Conservation (phyloP, 1,140 invertebrate species). For the Saccostrea glomerata region DNA sequence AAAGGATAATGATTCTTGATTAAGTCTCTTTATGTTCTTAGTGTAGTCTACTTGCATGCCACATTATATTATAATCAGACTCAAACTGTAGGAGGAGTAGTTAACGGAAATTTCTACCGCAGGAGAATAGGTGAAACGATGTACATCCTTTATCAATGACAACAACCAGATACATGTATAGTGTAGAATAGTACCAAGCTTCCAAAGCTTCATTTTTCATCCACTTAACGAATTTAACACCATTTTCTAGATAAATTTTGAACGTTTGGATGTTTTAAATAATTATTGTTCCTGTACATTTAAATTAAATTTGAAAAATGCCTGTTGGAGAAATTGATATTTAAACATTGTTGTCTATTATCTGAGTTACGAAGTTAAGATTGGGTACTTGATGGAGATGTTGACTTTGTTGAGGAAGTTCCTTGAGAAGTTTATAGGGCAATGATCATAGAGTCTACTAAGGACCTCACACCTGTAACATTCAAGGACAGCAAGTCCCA, state of each 20-base stretch:
- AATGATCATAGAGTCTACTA: not conserved
- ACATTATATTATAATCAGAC: too few relatives aligned
- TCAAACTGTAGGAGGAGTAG: too few relatives aligned
- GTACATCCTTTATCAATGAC: too few relatives aligned
- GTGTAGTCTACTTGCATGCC: too few relatives aligned
- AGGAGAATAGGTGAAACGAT: constrained; percentile 40
- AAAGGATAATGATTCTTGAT: too few relatives aligned
- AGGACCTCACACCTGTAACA: not conserved
- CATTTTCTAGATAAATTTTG: too few relatives aligned
- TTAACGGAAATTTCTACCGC: too few relatives aligned
- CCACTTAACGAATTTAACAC: too few relatives aligned
- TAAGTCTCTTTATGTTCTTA: too few relatives aligned
- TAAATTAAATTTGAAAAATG: not conserved
- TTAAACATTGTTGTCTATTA: constrained; percentile 43
- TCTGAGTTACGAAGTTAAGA: constrained; percentile 39
- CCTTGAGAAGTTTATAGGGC: constrained; percentile 44
- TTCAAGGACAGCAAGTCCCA: constrained; percentile 1
- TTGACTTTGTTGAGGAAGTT: constrained; percentile 45
- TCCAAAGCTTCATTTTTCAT: not conserved
- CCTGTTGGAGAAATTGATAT: constrained; percentile 39
- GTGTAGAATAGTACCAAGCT: constrained; percentile 50
- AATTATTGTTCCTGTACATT: too few relatives aligned
- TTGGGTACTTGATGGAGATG: constrained; percentile 42
- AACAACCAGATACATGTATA: not conserved
- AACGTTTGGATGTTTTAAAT: too few relatives aligned